These are phyloP conservation scores for Aplocera efformata DNA, from an alignment of 2,888 invertebrate species.

Conservation along the genomic window DNA sequence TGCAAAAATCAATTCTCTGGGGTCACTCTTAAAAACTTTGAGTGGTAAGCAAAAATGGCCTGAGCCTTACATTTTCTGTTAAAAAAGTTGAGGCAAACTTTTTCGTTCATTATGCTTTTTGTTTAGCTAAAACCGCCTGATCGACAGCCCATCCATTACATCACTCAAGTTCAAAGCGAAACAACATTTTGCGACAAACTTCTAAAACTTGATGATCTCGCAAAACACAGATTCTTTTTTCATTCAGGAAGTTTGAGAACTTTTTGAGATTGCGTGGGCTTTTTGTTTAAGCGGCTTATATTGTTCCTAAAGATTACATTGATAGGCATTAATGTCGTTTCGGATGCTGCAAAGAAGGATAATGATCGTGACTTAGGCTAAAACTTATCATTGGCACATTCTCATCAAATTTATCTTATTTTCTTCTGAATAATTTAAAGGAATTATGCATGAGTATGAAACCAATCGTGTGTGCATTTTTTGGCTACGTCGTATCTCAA, in stretches of 20 bases:
- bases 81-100: too few relatives aligned
- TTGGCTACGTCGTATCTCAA: too few relatives aligned
- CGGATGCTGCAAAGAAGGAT: constrained; percentile 6
- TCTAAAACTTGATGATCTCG: constrained; percentile 26
- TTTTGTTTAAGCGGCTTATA: constrained; percentile 27
- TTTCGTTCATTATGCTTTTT: constrained; percentile 9
- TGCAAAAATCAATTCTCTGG: too few relatives aligned
- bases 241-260: constrained; percentile 24
- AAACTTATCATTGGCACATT: constrained; percentile 14
- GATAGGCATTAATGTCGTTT: constrained; percentile 23
- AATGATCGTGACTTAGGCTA: constrained; percentile 15
- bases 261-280: constrained; percentile 23
- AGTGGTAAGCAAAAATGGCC: too few relatives aligned
- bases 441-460: too few relatives aligned
- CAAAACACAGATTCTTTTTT: constrained; percentile 29
- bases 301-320: constrained; percentile 26
- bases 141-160: constrained; percentile 42
- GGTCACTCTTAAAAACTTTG: too few relatives aligned
- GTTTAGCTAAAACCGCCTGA: constrained; percentile 37
- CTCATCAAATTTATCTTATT: background rate
- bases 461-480: too few relatives aligned
- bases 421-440: too few relatives aligned
- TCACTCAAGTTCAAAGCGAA: constrained; percentile 9
- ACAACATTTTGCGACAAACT: constrained; percentile 31
- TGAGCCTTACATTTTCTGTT: too few relatives aligned